Base-by-base conservation (phyloP, 2,797 vertebrate genomes). In the Falco columbarius region DNA sequence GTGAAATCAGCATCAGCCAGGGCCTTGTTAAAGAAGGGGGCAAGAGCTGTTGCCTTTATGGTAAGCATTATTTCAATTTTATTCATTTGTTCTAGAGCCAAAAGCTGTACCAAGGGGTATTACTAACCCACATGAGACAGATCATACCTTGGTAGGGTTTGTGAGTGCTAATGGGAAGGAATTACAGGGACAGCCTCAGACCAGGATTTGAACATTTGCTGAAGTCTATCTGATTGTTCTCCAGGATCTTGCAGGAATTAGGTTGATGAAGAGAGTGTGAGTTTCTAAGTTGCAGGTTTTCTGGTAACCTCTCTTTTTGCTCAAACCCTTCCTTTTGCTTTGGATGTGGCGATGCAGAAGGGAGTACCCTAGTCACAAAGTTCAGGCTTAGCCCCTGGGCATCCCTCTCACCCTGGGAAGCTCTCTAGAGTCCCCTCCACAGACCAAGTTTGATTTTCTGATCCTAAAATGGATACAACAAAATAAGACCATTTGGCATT, bases 11-110 rank as follows among this genome's bases (percentile, higher is more conserved):
- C 54, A 86, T 84, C 83, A 95, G 21, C 21, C 19, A 86, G 36
- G 52, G 34, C 44, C 70, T 87, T 70, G 58, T 81, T 86, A 91
- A 95, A 91, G 71, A 71, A 94, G 40, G 47, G 91, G 51, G 26
- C 56, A 87, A 75, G 36, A 89, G 23, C 51, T 62, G 47, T 63
- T 93, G 38, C 32, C 46, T 94, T 94, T 91, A 89, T 79, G 51
- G 36, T 23, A 77, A 52, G 16, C 29, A 77, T 72, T 95, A 84
- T 94, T 96, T 96, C 59, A 94, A 51, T 94, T 91, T 89, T 93
- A 74, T 85, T 94, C 20, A 49, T 70, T 95, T 90, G 56, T 52
- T 58, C 18, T 34, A 32, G 38, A 96, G 89, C 85, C 82, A 95
- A 89, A 88, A 63, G 67, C 38, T 89, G 71, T 74, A 77, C 56